Base-by-base conservation (phyloP, 2,113 vertebrate species). In the Leptosomus discolor region DNA sequence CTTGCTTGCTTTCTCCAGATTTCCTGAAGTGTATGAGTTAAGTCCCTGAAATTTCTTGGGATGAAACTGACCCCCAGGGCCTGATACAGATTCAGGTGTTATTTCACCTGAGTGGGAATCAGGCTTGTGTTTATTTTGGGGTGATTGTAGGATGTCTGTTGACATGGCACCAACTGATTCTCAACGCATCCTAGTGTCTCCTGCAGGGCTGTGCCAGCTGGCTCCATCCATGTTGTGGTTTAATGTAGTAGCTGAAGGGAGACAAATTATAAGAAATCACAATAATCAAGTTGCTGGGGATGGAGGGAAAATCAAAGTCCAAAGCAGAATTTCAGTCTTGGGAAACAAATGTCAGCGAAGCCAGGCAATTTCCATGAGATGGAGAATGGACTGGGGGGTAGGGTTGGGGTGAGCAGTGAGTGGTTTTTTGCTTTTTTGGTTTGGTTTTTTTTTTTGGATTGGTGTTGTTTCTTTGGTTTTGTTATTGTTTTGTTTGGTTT, bases 271-370 rank as follows among this genome's bases (percentile, higher is more conserved):
- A 48, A 90, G 41, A 77, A 98, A 92, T n/a, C 63, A 30, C 61
- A 96, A 83, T 95, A 96, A 97, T 96, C 92, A 90, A 8, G 32
- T 94, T 95, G 75, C 76, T 94, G 67, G 34, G 24, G 15, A 18
- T 39, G 53, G 21, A 46, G 37, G 50, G 45, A 94, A n/a, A 94
- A 96, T 97, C 96, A 80, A 93, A 96, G 85, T 58, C 57, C 71
- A 48, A 69, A 87, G 56, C 56, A 97, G 92, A 89, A 54, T 92
- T 97, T 95, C 82, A 91, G 82, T 94, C 68, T 92, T 96, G 50
- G 73, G 78, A 97, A 93, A 92, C 8, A 76, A 96, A 96, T 67
- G 67, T 64, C 58, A 85, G 18, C 64, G 79, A 94, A 97, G 65
- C 76, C 39, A 80, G 53, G 53, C 67, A 71, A 51, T 63, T 39